These are phyloP conservation scores for Mormyrus hasselquistii DNA, from an alignment of 2,797 vertebrate genomes.

Conservation along the genomic window DNA sequence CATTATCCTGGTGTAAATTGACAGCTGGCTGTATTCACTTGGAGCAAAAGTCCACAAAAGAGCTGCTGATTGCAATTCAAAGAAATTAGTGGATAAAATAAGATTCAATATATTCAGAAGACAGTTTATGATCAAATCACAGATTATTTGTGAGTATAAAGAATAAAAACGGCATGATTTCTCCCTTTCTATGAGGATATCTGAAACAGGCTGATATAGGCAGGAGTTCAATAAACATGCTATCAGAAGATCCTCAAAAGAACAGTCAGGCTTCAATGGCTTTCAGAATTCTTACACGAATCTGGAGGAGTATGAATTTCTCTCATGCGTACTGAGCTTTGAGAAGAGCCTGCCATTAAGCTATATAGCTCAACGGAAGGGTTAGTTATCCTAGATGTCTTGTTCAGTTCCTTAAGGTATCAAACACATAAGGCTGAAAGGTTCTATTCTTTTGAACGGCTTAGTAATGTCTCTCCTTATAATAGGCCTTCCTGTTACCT, in stretches of 20 bases:
- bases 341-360: background rate
- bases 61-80: background rate
- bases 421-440: background rate
- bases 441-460: background rate
- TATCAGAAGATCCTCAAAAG: background rate
- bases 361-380: background rate
- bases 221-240: background rate
- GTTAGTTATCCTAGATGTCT: background rate
- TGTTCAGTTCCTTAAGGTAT: background rate
- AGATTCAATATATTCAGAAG: background rate
- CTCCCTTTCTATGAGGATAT: background rate
- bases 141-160: background rate
- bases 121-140: background rate
- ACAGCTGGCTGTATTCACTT: background rate
- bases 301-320: background rate
- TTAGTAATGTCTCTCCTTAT: background rate
- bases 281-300: background rate
- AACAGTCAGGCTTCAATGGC: background rate
- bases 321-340: background rate
- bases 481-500: background rate
- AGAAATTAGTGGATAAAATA: background rate
- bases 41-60: background rate
- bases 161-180: background rate
- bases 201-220: background rate
- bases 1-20: background rate